Percentiles rank a stretch among this genome's conserved stretches.
Evolutionary conservation across 2,888 invertebrate genomes (phyloP).

Genomic region (Siphlonurus alternatus): DNA sequence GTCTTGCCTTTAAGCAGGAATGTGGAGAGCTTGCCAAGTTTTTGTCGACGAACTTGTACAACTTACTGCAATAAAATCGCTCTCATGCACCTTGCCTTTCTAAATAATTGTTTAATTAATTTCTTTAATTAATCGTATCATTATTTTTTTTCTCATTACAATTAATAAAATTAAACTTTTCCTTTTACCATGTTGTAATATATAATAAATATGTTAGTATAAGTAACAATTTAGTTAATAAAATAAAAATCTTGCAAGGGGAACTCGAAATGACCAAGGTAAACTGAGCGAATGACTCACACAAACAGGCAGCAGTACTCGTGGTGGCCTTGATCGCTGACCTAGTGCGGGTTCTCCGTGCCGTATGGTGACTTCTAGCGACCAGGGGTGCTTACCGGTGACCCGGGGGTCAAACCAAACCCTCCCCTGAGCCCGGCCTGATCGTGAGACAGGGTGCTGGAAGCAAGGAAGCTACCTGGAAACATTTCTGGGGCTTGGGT

Average conservation of each 20-base stretch:
- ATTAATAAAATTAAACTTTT: too few relatives aligned
- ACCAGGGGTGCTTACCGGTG: background rate
- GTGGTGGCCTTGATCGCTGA: background rate
- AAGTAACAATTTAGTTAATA: background rate
- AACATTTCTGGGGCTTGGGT: background rate
- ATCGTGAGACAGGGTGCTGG: too few relatives aligned
- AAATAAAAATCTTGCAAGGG: background rate
- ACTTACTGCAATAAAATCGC: background rate
- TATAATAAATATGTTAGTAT: background rate
- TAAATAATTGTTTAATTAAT: too few relatives aligned
- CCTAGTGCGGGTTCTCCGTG: background rate
- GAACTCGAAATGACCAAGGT: background rate
- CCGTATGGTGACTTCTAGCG: background rate
- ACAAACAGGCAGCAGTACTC: background rate
- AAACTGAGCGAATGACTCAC: background rate
- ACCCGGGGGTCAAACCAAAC: too few relatives aligned
- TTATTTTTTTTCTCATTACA: too few relatives aligned
- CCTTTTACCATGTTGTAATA: background rate
- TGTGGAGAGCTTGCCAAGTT: background rate
- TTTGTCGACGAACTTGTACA: background rate
- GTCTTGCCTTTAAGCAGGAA: too few relatives aligned
- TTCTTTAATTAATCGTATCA: too few relatives aligned
- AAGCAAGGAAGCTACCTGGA: too few relatives aligned
- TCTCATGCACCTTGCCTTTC: too few relatives aligned
- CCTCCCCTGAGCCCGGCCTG: too few relatives aligned